Evolutionary conservation across 2,888 invertebrate genomes (phyloP).

Genomic region (Cryptocephalus moraei): DNA sequence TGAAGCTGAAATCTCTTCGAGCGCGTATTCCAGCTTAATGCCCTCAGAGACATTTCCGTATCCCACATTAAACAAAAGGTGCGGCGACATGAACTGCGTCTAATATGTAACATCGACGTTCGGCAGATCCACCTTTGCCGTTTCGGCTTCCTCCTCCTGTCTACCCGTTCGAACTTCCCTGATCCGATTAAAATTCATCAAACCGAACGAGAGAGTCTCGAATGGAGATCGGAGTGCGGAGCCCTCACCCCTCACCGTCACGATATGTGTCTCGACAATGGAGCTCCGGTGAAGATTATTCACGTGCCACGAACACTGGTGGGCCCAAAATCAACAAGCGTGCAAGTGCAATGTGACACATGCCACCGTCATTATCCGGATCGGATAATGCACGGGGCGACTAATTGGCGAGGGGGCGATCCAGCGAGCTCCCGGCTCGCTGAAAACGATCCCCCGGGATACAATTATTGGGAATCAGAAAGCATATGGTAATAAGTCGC

Average conservation of each 20-base stretch:
- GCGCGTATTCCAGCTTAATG: too few relatives aligned
- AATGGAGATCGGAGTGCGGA: not conserved
- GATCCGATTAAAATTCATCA: not conserved
- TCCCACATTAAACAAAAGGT: too few relatives aligned
- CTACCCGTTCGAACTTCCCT: not conserved
- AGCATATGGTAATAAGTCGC: conserved; percentile 28
- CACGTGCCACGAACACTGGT: conserved; percentile 16
- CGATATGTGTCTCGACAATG: conserved; percentile 3
- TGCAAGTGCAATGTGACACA: conserved; percentile 38
- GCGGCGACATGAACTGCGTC: too few relatives aligned
- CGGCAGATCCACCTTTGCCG: too few relatives aligned
- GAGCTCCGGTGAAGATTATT: conserved; percentile 8
- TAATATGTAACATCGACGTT: too few relatives aligned
- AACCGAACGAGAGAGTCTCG: not conserved
- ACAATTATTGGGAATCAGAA: conserved; percentile 30
- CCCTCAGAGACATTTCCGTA: too few relatives aligned
- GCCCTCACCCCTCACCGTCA: conserved; percentile 1
- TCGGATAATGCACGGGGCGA: conserved; percentile 32
- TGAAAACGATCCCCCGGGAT: conserved; percentile 30
- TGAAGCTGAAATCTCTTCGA: too few relatives aligned
- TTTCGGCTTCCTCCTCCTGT: too few relatives aligned
- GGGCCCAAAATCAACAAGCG: conserved; percentile 30
- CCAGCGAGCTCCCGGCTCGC: conserved; percentile 14
- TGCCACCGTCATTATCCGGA: conserved; percentile 35
- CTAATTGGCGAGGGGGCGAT: conserved; percentile 33